Evolutionary conservation across 2,888 invertebrate species (phyloP).

Genomic region (Blera fallax): DNA sequence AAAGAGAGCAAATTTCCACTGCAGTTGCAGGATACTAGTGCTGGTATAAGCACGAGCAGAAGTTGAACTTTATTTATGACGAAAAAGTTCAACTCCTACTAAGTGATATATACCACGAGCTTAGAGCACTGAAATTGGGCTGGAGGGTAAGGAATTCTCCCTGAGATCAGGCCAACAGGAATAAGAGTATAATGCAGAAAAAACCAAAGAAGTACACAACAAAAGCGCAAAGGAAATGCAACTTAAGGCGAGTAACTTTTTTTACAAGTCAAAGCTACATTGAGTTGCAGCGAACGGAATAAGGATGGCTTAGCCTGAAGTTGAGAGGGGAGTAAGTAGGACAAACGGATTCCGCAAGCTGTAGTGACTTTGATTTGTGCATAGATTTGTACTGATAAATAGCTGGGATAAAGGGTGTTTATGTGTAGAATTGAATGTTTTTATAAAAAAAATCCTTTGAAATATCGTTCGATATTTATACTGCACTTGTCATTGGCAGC

Average conservation of each 20-base stretch:
- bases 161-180: not conserved
- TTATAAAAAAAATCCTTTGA: not conserved
- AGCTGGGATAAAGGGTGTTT: not conserved
- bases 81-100: slow-evolving; percentile 68
- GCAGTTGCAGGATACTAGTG: slow-evolving; percentile 6
- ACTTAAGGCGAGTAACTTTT: slow-evolving; percentile 31
- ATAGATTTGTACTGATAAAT: slow-evolving; percentile 28
- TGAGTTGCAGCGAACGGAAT: not conserved
- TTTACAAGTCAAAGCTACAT: slow-evolving; percentile 19
- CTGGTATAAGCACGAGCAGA: slow-evolving; percentile 33
- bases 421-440: not conserved
- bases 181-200: slow-evolving; percentile 12
- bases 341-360: slow-evolving; percentile 14
- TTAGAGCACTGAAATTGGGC: slow-evolving; percentile 64
- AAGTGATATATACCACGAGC: slow-evolving; percentile 67
- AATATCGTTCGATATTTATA: not conserved
- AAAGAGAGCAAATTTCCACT: not conserved
- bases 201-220: slow-evolving; percentile 46
- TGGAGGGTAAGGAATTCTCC: slow-evolving; percentile 43
- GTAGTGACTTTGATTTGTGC: slow-evolving; percentile 53
- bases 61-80: slow-evolving; percentile 70
- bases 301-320: slow-evolving; percentile 10
- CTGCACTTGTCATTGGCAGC: not conserved
- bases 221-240: slow-evolving; percentile 40
- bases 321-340: not conserved